Percentiles rank a stretch among this genome's conserved stretches.
phyloP scores from a whole-genome alignment of 92 coral and sea anemone species.

The Bergia puertoricense region DNA sequence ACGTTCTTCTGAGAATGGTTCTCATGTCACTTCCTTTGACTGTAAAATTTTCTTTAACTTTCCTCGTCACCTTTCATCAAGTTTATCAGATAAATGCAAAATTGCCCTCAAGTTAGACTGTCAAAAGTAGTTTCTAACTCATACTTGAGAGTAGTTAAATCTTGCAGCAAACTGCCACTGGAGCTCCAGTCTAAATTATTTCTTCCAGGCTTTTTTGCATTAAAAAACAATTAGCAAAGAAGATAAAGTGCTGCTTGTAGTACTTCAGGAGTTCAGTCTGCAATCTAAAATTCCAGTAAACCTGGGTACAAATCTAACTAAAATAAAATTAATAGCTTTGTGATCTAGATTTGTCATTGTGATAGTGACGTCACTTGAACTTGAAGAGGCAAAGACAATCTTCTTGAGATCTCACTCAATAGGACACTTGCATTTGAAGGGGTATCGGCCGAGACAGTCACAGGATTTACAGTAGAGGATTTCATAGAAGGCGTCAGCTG shows the following conservation, averaged over 20 bases:
- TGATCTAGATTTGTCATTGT: slow-evolving; percentile 7
- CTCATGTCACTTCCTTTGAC: no score
- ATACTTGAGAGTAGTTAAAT: no score
- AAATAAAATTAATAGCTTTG: slow-evolving; percentile 3
- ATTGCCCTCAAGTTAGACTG: not conserved
- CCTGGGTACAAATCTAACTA: not conserved
- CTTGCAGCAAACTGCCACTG: not conserved
- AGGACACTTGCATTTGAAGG: slow-evolving; percentile 46
- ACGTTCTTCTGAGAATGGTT: no score
- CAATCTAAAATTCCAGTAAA: not conserved
- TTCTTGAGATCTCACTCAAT: slow-evolving; percentile 51
- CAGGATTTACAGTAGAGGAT: slow-evolving; percentile 4
- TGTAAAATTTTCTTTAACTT: no score
- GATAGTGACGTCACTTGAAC: slow-evolving; percentile 16
- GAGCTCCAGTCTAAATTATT: no score
- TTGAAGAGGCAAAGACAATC: slow-evolving; percentile 60
- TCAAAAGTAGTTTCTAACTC: no score
- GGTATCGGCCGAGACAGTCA: slow-evolving; percentile 51
- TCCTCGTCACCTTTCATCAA: not conserved
- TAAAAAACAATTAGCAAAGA: not conserved
- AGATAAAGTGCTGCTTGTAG: not conserved
- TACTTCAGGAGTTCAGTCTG: not conserved
- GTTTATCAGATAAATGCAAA: not conserved
- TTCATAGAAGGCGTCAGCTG: slow-evolving; percentile 35
- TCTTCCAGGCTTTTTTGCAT: not conserved